Conservation (phyloP, 92 coral and sea anemone genomes). For the Zoanthus sansibaricus region DNA sequence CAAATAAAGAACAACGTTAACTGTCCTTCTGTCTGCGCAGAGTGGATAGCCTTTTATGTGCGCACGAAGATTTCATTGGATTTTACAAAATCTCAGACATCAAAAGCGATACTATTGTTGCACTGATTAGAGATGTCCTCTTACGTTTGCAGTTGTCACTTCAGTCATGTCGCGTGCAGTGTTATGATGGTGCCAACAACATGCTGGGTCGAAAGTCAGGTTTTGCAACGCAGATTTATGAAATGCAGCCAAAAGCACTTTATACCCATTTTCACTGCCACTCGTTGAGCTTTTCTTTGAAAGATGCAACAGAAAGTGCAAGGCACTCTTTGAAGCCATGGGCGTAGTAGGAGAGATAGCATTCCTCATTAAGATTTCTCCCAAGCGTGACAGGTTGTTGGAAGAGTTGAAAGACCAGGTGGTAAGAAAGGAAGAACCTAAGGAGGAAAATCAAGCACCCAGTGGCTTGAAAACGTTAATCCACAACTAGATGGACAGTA, state of each 20-base stretch:
- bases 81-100: slow-evolving; percentile 57
- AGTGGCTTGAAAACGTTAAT: slow-evolving; percentile 11
- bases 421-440: slow-evolving; percentile 24
- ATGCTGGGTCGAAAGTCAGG: slow-evolving; percentile 57
- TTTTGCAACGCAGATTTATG: slow-evolving; percentile 54
- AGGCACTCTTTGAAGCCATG: slow-evolving; percentile 57
- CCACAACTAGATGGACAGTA: slow-evolving; percentile 54
- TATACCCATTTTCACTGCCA: slow-evolving; percentile 60
- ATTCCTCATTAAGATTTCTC: no score
- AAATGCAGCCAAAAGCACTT: slow-evolving; percentile 68
- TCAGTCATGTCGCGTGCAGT: slow-evolving; percentile 54
- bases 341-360: slow-evolving; percentile 52
- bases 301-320: slow-evolving; percentile 60
- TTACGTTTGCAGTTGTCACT: slow-evolving; percentile 40
- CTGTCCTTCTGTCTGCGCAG: slow-evolving; percentile 65
- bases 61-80: slow-evolving; percentile 48
- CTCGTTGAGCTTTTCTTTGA: slow-evolving; percentile 56
- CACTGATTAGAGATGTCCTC: slow-evolving; percentile 40
- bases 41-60: slow-evolving; percentile 47
- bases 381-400: slow-evolving; percentile 61
- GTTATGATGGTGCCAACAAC: slow-evolving; percentile 73
- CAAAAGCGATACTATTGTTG: slow-evolving; percentile 45
- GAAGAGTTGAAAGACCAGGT: slow-evolving; percentile 56
- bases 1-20: slow-evolving; percentile 67
- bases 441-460: slow-evolving; percentile 28